These are phyloP conservation scores for Oncorhynchus nerka DNA, from an alignment of 2,113 vertebrate genomes.

Conservation along the genomic window DNA sequence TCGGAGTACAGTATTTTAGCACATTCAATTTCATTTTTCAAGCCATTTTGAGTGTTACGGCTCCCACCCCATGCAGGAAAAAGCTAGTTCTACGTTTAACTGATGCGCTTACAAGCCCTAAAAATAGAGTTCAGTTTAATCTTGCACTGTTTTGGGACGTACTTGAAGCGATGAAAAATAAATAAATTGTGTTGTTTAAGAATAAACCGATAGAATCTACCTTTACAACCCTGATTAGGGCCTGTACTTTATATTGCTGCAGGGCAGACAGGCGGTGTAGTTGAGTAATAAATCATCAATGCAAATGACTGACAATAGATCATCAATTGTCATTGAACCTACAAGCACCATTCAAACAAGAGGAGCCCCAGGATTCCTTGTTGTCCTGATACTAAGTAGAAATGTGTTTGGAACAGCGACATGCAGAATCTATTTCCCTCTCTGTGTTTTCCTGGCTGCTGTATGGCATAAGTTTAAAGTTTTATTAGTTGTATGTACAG, in stretches of 20 bases:
- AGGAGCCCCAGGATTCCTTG: too few species aligned
- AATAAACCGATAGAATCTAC: neutral
- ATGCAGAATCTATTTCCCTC: too few species aligned
- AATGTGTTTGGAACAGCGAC: too few species aligned
- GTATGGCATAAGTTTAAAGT: too few species aligned
- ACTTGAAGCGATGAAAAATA: neutral
- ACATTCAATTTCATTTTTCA: constrained; percentile 15
- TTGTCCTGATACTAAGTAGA: too few species aligned
- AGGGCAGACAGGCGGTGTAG: neutral
- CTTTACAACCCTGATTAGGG: neutral
- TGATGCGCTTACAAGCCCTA: neutral
- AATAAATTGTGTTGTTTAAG: neutral
- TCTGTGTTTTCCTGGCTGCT: too few species aligned
- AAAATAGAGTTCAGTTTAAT: neutral
- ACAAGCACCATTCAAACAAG: too few species aligned
- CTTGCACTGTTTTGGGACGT: neutral
- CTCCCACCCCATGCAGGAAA: neutral
- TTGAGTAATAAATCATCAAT: too few species aligned
- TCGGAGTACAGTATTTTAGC: constrained; percentile 21
- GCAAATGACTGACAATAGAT: too few species aligned
- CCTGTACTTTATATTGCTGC: neutral
- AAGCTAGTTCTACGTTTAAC: neutral
- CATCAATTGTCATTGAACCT: too few species aligned
- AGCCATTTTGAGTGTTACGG: neutral
- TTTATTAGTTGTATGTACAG: too few species aligned